Evolutionary conservation across 2,797 vertebrate genomes (phyloP).

Genomic region (Rhinogobio ventralis): DNA sequence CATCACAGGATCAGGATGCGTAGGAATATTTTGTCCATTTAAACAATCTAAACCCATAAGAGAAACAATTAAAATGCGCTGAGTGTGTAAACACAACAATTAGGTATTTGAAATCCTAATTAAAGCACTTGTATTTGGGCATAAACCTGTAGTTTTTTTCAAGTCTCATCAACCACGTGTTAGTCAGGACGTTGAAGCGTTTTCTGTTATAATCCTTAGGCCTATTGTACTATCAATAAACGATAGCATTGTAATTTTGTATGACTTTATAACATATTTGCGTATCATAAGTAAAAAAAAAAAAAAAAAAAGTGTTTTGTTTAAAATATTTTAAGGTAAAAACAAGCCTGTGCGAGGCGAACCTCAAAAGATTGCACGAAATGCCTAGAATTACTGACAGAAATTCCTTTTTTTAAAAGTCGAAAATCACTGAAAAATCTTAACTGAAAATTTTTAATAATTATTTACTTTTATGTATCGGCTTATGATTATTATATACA

Average conservation of each 20-base stretch:
- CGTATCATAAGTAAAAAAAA: background rate
- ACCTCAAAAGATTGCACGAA: background rate
- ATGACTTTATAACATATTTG: background rate
- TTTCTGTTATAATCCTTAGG: background rate
- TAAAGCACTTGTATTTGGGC: background rate
- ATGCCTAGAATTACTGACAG: background rate
- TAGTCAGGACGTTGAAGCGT: background rate
- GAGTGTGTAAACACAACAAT: background rate
- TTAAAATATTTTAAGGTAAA: background rate
- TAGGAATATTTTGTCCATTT: slow-evolving; percentile 5
- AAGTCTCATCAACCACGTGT: background rate
- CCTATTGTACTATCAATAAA: background rate
- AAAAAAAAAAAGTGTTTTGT: background rate
- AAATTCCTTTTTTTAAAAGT: background rate
- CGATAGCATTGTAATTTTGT: background rate
- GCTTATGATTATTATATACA: too few relatives aligned
- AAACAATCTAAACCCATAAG: slow-evolving; percentile 19
- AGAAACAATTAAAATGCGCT: background rate
- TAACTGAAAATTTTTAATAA: background rate
- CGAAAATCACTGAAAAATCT: background rate
- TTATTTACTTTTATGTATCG: too few relatives aligned
- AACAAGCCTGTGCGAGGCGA: background rate
- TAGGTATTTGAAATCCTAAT: background rate
- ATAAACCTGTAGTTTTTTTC: too few relatives aligned
- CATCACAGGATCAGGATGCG: fast-evolving